Evolutionary conservation across 2,888 invertebrate genomes (phyloP).

Genomic region (Seira musarum): DNA sequence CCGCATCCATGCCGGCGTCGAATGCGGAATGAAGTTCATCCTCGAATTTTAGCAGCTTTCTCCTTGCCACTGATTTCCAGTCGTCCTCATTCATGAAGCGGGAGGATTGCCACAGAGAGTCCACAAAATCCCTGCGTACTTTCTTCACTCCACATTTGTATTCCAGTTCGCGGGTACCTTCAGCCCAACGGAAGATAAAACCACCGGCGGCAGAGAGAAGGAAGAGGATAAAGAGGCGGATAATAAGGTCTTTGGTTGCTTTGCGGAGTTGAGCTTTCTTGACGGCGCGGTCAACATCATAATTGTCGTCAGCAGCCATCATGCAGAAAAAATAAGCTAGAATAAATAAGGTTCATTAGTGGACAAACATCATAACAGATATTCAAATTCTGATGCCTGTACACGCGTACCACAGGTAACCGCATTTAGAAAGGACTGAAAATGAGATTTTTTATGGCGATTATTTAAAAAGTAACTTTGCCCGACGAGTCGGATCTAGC

Average conservation of each 20-base stretch:
- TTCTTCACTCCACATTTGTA: conserved; percentile 91
- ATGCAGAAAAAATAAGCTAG: too few species aligned
- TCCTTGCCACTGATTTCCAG: conserved; percentile 89
- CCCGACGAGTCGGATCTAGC: too few species aligned
- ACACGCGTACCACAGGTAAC: too few species aligned
- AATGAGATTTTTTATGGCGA: too few species aligned
- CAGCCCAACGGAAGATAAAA: conserved; percentile 73
- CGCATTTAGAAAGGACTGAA: too few species aligned
- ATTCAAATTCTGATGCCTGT: too few species aligned
- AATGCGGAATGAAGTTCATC: conserved; percentile 87
- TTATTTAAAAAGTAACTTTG: too few species aligned
- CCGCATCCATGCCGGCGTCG: conserved; percentile 84
- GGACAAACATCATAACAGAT: too few species aligned
- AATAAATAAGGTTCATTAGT: too few species aligned
- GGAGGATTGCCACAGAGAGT: conserved; percentile 81
- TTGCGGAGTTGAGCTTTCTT: conserved; percentile 60
- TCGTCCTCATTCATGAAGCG: conserved; percentile 87
- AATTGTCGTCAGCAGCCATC: conserved; percentile 54
- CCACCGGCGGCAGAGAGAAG: conserved; percentile 66
- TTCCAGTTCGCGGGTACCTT: conserved; percentile 88
- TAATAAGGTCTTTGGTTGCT: conserved; percentile 61
- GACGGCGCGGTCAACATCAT: conserved; percentile 43
- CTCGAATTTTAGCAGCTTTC: conserved; percentile 87
- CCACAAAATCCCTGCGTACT: conserved; percentile 84
- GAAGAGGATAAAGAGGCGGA: conserved; percentile 66